A percentile compares a stretch with the other conserved stretches of the same genome.
These are phyloP conservation scores for Moxostoma hubbsi DNA, from an alignment of 2,797 vertebrate genomes.

Conservation along the genomic window DNA sequence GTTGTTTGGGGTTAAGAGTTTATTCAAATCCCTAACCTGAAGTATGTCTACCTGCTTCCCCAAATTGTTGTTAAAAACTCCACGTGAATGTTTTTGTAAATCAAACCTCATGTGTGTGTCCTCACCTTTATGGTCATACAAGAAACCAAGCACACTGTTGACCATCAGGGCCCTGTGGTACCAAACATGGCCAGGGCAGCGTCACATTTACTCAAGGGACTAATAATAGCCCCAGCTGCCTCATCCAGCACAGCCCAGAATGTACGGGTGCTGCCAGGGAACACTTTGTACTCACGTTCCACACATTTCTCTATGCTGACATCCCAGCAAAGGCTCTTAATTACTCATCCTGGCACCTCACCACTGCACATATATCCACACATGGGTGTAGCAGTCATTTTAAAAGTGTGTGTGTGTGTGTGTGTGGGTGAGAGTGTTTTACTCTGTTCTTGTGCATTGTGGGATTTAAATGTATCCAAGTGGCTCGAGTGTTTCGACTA, in stretches of 20 bases:
- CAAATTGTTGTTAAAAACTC: background rate
- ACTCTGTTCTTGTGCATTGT: no score
- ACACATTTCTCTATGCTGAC: constrained; percentile 49
- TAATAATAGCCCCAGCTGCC: constrained; percentile 61
- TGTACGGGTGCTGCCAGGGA: constrained; percentile 50
- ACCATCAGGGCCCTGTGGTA: constrained; percentile 34
- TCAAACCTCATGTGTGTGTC: background rate
- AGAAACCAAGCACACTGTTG: constrained; percentile 34
- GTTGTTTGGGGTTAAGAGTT: no score
- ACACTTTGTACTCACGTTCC: constrained; percentile 55
- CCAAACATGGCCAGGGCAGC: constrained; percentile 63
- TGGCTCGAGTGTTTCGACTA: no score
- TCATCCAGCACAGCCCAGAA: constrained; percentile 43
- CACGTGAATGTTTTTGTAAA: no score
- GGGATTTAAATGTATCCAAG: no score
- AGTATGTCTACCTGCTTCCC: no score
- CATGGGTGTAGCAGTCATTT: background rate
- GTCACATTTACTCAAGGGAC: constrained; percentile 41
- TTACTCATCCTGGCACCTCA: constrained; percentile 16
- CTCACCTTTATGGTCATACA: background rate
- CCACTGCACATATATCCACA: background rate
- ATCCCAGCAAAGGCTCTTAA: constrained; percentile 27
- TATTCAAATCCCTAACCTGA: no score
- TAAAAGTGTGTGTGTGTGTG: no score
- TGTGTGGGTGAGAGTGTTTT: no score